Conservation (phyloP, 2,797 vertebrate species). For the Hafferia zeledoni region DNA sequence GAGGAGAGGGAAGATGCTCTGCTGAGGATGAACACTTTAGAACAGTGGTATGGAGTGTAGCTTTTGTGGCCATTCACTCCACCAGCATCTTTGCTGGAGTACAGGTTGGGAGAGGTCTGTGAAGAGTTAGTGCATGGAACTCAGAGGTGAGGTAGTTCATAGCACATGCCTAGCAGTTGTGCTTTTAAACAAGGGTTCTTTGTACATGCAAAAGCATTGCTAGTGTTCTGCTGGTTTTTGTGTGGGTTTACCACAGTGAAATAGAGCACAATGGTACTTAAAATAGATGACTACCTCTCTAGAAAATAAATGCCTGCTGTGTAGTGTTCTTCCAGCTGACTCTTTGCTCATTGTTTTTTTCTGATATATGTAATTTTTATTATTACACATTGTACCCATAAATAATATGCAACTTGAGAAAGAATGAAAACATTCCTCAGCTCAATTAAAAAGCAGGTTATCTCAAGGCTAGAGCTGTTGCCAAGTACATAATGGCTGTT, state of each 20-base stretch:
- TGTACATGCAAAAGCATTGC: not conserved
- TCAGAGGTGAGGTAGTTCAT: not conserved
- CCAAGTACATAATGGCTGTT: slow-evolving; percentile 65
- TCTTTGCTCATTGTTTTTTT: slow-evolving; percentile 57
- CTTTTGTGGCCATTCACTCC: not conserved
- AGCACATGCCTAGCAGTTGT: not conserved
- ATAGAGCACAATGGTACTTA: slow-evolving; percentile 45
- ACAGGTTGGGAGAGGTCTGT: not conserved
- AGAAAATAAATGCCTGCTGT: not conserved
- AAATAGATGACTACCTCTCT: slow-evolving; percentile 53
- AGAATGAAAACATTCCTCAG: slow-evolving; percentile 62
- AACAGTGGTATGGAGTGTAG: not conserved
- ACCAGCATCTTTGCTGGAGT: not conserved
- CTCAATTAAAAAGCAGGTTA: slow-evolving; percentile 71
- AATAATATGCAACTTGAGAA: slow-evolving; percentile 64
- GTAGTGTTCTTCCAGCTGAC: slow-evolving; percentile 39
- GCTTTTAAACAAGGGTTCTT: slow-evolving; percentile 23
- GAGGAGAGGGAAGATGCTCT: not conserved
- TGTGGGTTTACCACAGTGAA: slow-evolving; percentile 21
- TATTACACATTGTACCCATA: slow-evolving; percentile 59
- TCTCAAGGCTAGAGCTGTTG: slow-evolving; percentile 42
- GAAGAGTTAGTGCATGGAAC: not conserved
- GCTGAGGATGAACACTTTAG: not conserved
- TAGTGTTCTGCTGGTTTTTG: not conserved
- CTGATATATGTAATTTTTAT: slow-evolving; percentile 57